Evolutionary conservation across 1,140 invertebrate genomes (phyloP).

Genomic region (fruit fly (Drosophila melanogaster)): Release_6_plus_ISO1_MT NT_037436.4:6366001-6366500

Average conservation of each 20-base stretch:
- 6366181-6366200: slow-evolving; percentile 84
- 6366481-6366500: slow-evolving; percentile 76
- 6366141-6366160: slow-evolving; percentile 83
- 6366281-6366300: slow-evolving; percentile 10
- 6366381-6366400: slow-evolving; percentile 66
- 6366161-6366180: slow-evolving; percentile 84
- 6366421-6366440: slow-evolving; percentile 26
- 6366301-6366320: slow-evolving; percentile 25
- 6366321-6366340: slow-evolving; percentile 78
- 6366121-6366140: slow-evolving; percentile 78
- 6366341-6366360: slow-evolving; percentile 47
- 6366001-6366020: slow-evolving; percentile 63
- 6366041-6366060: slow-evolving; percentile 62
- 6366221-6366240: slow-evolving; percentile 20
- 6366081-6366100: slow-evolving; percentile 40
- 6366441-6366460: slow-evolving; percentile 12
- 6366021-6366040: slow-evolving; percentile 1
- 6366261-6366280: slow-evolving; percentile 17
- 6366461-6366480: slow-evolving; percentile 33
- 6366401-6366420: slow-evolving; percentile 33
- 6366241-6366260: slow-evolving; percentile 61
- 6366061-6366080: slow-evolving; percentile 29
- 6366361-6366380: slow-evolving; percentile 64
- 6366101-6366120: slow-evolving; percentile 39
- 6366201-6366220: slow-evolving; percentile 82